phyloP scores from a whole-genome alignment of 2,797 vertebrate species.

The Centroberyx gerrardi region DNA sequence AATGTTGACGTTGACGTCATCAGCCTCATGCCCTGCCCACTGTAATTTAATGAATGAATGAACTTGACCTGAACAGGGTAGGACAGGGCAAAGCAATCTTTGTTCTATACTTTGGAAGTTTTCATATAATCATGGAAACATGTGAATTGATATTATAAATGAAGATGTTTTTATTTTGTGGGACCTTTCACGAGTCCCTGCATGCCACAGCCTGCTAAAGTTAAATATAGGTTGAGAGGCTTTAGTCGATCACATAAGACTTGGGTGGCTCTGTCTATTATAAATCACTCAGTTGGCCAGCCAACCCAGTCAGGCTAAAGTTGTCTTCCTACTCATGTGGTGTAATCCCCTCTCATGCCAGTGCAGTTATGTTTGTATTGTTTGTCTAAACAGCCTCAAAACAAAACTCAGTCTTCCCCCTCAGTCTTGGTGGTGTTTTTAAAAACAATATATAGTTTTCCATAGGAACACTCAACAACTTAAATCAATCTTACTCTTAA shows the following conservation, averaged over 20 bases:
- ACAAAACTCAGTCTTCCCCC: neutral
- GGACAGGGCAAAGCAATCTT: too few species aligned
- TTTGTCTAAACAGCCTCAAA: neutral
- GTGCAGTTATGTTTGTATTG: neutral
- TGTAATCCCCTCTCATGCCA: slow-evolving; percentile 13
- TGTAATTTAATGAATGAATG: neutral
- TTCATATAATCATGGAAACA: neutral
- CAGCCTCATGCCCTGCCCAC: slow-evolving; percentile 12
- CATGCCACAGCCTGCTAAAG: slow-evolving; percentile 27
- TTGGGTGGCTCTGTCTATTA: slow-evolving; percentile 42
- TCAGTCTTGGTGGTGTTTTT: neutral
- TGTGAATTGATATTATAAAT: neutral
- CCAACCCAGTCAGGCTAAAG: neutral
- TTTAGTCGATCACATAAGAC: slow-evolving; percentile 55
- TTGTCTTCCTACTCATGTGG: neutral
- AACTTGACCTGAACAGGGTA: neutral
- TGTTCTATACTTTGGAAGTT: neutral
- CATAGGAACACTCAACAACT: too few species aligned
- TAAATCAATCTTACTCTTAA: neutral
- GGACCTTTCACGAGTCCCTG: neutral
- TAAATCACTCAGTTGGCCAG: slow-evolving; percentile 29
- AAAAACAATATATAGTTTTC: too few species aligned
- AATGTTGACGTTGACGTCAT: slow-evolving; percentile 54
- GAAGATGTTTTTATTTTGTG: neutral
- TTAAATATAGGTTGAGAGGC: slow-evolving; percentile 67